Percentiles rank a stretch among this genome's conserved stretches.
Evolutionary conservation across 2,797 vertebrate species (phyloP).

Genomic region (Intellagama lesueurii): DNA sequence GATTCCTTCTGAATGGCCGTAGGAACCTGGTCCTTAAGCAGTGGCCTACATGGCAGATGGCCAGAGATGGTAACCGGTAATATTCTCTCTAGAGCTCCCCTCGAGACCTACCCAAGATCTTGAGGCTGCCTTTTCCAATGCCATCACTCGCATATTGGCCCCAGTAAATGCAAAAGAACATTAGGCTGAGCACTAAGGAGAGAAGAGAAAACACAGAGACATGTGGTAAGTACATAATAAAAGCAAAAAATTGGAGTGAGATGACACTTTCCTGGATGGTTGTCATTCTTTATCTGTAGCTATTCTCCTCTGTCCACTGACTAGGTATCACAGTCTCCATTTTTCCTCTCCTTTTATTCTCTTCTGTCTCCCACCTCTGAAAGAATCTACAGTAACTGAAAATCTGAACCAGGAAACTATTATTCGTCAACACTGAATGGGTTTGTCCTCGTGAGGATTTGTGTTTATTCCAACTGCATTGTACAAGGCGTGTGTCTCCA

Average conservation of each 20-base stretch:
- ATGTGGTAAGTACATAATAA: neutral
- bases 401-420: neutral
- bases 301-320: too few relatives aligned
- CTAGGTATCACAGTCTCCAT: neutral
- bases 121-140: slow-evolving; percentile 88
- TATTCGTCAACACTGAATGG: neutral
- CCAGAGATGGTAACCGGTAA: neutral
- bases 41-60: neutral
- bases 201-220: neutral
- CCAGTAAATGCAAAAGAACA: slow-evolving; percentile 94
- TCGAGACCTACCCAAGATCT: slow-evolving; percentile 77
- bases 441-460: neutral
- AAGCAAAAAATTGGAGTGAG: too few relatives aligned
- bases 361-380: neutral
- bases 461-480: neutral
- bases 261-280: neutral
- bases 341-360: too few relatives aligned
- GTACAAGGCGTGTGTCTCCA: too few relatives aligned
- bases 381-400: neutral
- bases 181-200: slow-evolving; percentile 87
- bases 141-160: slow-evolving; percentile 91
- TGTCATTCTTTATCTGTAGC: neutral
- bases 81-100: neutral
- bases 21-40: neutral
- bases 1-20: neutral